Evolutionary conservation across 2,888 invertebrate genomes (phyloP).

Genomic region (Eristalinus aeneus): DNA sequence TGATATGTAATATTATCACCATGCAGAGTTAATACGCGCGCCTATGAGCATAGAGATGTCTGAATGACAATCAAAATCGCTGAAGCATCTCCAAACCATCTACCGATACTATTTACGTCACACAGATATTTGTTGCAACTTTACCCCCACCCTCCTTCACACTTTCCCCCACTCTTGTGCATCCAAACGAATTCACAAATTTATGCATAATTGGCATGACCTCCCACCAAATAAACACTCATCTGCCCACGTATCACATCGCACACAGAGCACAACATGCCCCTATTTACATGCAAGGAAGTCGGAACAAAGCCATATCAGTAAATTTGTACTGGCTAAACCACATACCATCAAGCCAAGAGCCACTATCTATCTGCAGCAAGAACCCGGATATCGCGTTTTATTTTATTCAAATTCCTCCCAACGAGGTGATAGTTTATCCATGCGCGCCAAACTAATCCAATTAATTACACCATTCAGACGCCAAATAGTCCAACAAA

Average conservation of each 20-base stretch:
- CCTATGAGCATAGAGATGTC: background rate
- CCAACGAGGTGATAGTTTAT: constrained; percentile 22
- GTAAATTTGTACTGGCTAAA: background rate
- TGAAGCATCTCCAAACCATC: no score
- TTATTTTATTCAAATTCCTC: constrained; percentile 7
- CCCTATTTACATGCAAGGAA: background rate
- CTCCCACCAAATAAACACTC: background rate
- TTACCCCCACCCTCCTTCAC: no score
- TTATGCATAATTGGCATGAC: background rate
- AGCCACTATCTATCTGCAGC: background rate
- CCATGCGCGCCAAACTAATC: constrained; percentile 43
- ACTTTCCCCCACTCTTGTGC: background rate
- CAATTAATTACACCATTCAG: constrained; percentile 44
- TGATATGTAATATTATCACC: no score
- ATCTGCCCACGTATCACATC: background rate
- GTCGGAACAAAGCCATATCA: background rate
- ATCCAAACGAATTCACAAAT: background rate
- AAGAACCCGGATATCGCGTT: background rate
- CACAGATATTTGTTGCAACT: background rate
- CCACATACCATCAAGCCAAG: background rate
- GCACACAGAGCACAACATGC: background rate
- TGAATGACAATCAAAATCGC: no score
- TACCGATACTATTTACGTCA: background rate
- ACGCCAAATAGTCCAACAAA: constrained; percentile 16
- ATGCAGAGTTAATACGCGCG: background rate